phyloP scores from a whole-genome alignment of 2,797 vertebrate species.

The Periophthalmus magnuspinnatus region DNA sequence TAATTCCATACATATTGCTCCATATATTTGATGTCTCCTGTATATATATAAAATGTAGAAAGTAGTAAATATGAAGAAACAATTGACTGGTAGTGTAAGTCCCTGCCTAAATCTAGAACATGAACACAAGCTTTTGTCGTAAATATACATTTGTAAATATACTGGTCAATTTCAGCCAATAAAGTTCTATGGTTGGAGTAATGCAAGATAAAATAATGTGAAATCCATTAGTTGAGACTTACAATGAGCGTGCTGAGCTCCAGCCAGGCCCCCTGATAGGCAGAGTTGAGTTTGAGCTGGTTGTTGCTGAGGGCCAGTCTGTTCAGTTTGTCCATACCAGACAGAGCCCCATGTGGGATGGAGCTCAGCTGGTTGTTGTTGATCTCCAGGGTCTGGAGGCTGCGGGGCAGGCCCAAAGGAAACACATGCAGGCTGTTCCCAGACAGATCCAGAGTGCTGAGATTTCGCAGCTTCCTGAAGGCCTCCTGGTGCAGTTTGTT shows the following conservation, averaged over 20 bases:
- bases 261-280: constrained; percentile 89
- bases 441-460: constrained; percentile 89
- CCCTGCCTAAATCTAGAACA: too few species aligned
- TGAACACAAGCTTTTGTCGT: too few species aligned
- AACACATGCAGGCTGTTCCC: constrained; percentile 86
- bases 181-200: background rate
- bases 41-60: too few species aligned
- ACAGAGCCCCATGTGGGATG: constrained; percentile 83
- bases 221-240: constrained; percentile 36
- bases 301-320: constrained; percentile 90
- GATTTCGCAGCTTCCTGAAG: constrained; percentile 89
- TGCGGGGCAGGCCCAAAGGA: constrained; percentile 89
- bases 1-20: too few species aligned
- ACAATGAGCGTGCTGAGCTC: constrained; percentile 90
- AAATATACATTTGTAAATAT: background rate
- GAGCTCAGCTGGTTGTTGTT: constrained; percentile 87
- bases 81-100: too few species aligned
- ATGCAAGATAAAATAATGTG: background rate
- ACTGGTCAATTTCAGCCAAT: background rate
- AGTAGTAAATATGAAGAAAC: too few species aligned
- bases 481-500: constrained; percentile 86
- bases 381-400: constrained; percentile 84
- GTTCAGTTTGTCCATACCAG: constrained; percentile 86
- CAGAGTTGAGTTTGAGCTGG: constrained; percentile 85
- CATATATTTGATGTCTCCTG: too few species aligned